Percentiles rank a stretch among this genome's conserved stretches.
Evolutionary conservation across 35 echinoderm and acorn worm species (phyloP).

Genomic region (Amphiura filiformis): DNA sequence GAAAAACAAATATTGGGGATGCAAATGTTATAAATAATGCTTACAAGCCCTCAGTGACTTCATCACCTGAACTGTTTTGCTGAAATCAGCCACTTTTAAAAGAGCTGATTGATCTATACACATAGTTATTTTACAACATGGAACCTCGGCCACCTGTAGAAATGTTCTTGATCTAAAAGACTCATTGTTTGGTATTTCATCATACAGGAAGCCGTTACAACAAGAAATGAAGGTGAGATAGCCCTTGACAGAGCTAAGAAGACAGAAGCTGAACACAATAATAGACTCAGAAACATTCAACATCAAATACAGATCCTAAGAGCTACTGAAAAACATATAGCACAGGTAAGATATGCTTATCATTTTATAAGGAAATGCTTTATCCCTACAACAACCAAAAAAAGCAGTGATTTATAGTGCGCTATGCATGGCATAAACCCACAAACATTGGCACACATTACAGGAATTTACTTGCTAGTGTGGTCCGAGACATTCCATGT

Average conservation of each 20-base stretch:
- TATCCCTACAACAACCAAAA: not conserved
- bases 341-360: conserved; percentile 43
- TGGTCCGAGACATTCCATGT: not conserved
- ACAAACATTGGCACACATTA: not conserved
- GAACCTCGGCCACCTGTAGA: too few species aligned
- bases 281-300: conserved; percentile 52
- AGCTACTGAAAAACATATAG: conserved; percentile 68
- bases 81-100: too few species aligned
- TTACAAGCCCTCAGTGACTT: too few species aligned
- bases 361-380: not conserved
- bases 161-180: too few species aligned
- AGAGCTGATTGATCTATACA: too few species aligned
- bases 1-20: too few species aligned
- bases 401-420: not conserved
- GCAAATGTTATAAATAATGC: too few species aligned
- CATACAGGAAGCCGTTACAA: conserved; percentile 63
- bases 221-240: conserved; percentile 74
- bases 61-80: too few species aligned
- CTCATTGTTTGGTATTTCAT: too few species aligned
- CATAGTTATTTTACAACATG: too few species aligned
- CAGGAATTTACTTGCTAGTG: too few species aligned
- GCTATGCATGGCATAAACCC: not conserved
- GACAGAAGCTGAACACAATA: conserved; percentile 64
- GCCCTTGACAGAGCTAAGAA: conserved; percentile 58
- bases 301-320: conserved; percentile 47